Evolutionary conservation across 1,140 invertebrate genomes (phyloP).

Genomic region (Episyrphus balteatus): DNA sequence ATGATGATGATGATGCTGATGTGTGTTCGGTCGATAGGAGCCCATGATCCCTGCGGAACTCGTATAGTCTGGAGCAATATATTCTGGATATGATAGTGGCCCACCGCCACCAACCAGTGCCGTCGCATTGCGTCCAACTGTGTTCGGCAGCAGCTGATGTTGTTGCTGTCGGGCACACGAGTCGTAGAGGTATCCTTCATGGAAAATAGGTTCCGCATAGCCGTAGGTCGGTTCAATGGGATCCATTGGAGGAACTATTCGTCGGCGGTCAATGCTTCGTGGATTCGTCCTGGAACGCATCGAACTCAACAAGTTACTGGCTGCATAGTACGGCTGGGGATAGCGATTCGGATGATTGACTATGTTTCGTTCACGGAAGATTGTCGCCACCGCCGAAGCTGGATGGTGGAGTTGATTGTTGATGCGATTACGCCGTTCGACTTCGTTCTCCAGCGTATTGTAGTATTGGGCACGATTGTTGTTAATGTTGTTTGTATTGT

Average conservation of each 20-base stretch:
- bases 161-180: constrained; percentile 40
- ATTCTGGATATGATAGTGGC: constrained; percentile 18
- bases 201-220: constrained; percentile 42
- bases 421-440: constrained; percentile 32
- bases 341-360: constrained; percentile 14
- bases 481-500: constrained; percentile 5
- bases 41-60: background rate
- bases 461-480: constrained; percentile 23
- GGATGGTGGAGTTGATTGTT: constrained; percentile 28
- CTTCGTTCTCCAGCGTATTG: constrained; percentile 31
- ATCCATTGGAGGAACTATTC: constrained; percentile 16
- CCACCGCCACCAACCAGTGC: constrained; percentile 13
- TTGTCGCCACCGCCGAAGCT: constrained; percentile 19
- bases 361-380: constrained; percentile 28
- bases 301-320: constrained; percentile 18
- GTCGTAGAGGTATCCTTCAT: constrained; percentile 54
- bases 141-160: background rate
- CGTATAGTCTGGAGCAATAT: constrained; percentile 22
- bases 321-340: constrained; percentile 22
- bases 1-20: constrained; percentile 29
- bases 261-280: constrained; percentile 45
- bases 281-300: constrained; percentile 39
- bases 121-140: constrained; percentile 10
- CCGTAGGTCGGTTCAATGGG: constrained; percentile 24
- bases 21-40: constrained; percentile 1